Conservation (phyloP, 2,113 vertebrate species). For the Herpetotheres cachinnans region DNA sequence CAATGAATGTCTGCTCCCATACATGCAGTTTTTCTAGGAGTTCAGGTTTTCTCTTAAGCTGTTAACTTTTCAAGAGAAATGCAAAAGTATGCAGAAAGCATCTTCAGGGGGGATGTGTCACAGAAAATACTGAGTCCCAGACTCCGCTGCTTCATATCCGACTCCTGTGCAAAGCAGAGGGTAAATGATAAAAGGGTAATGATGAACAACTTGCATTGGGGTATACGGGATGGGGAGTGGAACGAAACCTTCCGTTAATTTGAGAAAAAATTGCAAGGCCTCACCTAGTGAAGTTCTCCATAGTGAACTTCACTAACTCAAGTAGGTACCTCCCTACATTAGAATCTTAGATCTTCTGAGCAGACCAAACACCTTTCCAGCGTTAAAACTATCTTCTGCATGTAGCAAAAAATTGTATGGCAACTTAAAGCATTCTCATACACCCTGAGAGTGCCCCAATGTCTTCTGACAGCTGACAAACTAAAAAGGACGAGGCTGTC, state of each 20-base stretch:
- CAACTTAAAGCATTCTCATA: neutral
- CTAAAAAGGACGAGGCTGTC: slow-evolving; percentile 68
- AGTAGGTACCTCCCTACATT: accelerated
- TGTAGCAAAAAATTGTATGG: neutral
- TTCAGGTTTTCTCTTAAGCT: neutral
- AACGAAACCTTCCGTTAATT: neutral
- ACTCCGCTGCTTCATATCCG: neutral
- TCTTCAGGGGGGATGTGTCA: neutral
- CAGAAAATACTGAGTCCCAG: neutral
- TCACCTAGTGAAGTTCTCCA: neutral
- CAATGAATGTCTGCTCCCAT: neutral
- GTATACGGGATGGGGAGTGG: neutral
- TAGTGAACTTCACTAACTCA: neutral
- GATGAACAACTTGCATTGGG: neutral
- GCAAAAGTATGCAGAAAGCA: neutral
- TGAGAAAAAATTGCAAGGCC: neutral
- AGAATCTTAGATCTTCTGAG: neutral
- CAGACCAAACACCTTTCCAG: neutral
- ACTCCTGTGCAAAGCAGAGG: neutral
- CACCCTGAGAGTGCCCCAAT: slow-evolving; percentile 8
- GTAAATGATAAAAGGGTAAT: neutral
- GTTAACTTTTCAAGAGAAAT: neutral
- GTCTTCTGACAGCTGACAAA: slow-evolving; percentile 70
- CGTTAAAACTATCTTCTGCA: neutral
- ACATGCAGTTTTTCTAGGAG: neutral